phyloP scores from a whole-genome alignment of 2,113 vertebrate genomes.

The Leptobrachium ailaonicum region DNA sequence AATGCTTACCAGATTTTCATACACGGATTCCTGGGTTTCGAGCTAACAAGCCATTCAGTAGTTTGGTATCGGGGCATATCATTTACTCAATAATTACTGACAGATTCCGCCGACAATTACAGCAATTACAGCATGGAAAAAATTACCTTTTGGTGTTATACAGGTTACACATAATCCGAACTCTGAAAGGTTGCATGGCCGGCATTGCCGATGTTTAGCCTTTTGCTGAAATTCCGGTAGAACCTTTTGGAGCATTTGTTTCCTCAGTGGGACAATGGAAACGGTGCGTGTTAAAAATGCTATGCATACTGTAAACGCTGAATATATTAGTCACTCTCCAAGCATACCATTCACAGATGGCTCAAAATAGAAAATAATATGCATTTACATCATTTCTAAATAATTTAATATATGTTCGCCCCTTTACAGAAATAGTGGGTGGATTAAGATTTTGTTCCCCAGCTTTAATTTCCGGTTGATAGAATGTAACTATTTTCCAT shows the following conservation, averaged over 20 bases:
- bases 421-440: no score
- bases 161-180: conserved; percentile 2
- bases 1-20: conserved; percentile 18
- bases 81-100: conserved; percentile 32
- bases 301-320: no score
- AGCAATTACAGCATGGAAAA: conserved; percentile 25
- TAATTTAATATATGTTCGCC: no score
- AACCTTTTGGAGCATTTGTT: background rate
- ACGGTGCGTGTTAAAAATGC: no score
- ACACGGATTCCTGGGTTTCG: conserved; percentile 3
- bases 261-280: background rate
- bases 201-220: background rate
- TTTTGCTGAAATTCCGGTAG: background rate
- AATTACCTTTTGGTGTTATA: conserved; percentile 18
- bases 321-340: no score
- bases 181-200: background rate
- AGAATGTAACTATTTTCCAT: no score
- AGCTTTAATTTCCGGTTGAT: no score
- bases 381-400: no score
- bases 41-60: conserved; percentile 12
- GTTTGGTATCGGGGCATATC: conserved; percentile 20
- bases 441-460: no score
- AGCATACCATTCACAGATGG: no score
- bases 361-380: no score
- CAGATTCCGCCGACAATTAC: conserved; percentile 22